A percentile compares a stretch with the other conserved stretches of the same genome.
phyloP scores from a whole-genome alignment of 2,113 vertebrate genomes.

The Hippocampus abdominalis region DNA sequence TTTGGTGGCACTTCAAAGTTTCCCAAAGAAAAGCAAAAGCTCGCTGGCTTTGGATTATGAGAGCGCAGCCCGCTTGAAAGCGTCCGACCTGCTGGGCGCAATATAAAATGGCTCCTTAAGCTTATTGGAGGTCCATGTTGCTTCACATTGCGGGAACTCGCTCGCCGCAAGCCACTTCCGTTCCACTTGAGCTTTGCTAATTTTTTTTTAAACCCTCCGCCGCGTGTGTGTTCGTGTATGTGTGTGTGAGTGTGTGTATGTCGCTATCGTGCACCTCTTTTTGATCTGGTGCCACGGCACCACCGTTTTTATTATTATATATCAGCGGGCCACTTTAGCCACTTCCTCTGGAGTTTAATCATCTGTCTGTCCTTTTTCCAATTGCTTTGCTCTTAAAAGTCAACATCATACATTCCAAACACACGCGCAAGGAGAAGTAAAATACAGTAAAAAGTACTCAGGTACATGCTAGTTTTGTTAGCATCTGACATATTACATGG shows the following conservation, averaged over 20 bases:
- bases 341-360: conserved; percentile 66
- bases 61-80: conserved; percentile 78
- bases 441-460: background rate
- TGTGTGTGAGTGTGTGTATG: too few species aligned
- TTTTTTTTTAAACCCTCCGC: conserved; percentile 76
- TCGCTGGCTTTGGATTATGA: conserved; percentile 70
- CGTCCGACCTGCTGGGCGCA: conserved; percentile 79
- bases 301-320: conserved; percentile 57
- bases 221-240: conserved; percentile 49
- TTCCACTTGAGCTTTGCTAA: conserved; percentile 79
- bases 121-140: conserved; percentile 78
- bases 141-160: conserved; percentile 76
- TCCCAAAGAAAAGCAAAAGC: conserved; percentile 39
- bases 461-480: too few species aligned
- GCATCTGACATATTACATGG: too few species aligned
- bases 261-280: conserved; percentile 31
- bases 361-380: conserved; percentile 29
- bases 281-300: conserved; percentile 38
- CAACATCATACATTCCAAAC: background rate
- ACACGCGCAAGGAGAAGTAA: background rate
- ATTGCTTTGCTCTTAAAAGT: conserved; percentile 12
- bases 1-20: conserved; percentile 57
- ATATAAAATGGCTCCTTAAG: conserved; percentile 83
- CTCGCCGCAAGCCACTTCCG: conserved; percentile 77
- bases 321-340: conserved; percentile 34